Base-by-base conservation (phyloP, 2,797 vertebrate species). In the Labroides dimidiatus region DNA sequence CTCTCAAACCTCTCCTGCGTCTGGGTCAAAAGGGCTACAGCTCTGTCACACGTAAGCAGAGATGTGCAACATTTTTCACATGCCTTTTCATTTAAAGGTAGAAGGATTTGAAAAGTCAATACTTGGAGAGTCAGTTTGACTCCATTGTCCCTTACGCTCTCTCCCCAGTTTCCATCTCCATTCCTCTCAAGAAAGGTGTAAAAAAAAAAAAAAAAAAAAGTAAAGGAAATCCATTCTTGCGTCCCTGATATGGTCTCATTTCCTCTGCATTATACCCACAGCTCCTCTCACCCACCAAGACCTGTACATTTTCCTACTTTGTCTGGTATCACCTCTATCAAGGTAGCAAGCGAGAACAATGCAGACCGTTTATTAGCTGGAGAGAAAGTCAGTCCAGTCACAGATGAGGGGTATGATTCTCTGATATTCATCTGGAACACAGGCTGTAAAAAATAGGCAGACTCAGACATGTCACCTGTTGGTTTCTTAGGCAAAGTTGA, bases 1-100 rank as follows among this genome's bases (percentile, higher is more conserved):
- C 61, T 36, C 11, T 19, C 30, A 47, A 20, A 47, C 61, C 23
- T 33, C 23, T 33, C 50, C 19, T 27, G 37, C 57, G 41, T 53
- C 44, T 64, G 36, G 54, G 49, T 65, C 48, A 42, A 1, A 12
- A 0, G 16, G 12, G 12, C 15, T 21, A 4, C 3, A 0, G 19
- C 48, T 57, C 14, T 42, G 16, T 10, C 6, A 6, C 51, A 36
- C 20, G 12, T 19, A 2, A 23, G 23, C 4, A 0, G 17, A 12
- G 0, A 19, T 55, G 23, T 51, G 21, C 36, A 30, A 53, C 36
- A 39, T 23, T 27, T 21, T 47, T 21, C 13, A 37, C 17, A 20
- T n/a, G 10, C 52, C n/a, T 37, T n/a, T 4, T 19, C 23, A 41
- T 23, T 36, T 36, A 19, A 5, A 33, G 30, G 49, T 13, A 19